These are phyloP conservation scores for Mimachlamys varia DNA, from an alignment of 2,888 invertebrate genomes.

Conservation along the genomic window DNA sequence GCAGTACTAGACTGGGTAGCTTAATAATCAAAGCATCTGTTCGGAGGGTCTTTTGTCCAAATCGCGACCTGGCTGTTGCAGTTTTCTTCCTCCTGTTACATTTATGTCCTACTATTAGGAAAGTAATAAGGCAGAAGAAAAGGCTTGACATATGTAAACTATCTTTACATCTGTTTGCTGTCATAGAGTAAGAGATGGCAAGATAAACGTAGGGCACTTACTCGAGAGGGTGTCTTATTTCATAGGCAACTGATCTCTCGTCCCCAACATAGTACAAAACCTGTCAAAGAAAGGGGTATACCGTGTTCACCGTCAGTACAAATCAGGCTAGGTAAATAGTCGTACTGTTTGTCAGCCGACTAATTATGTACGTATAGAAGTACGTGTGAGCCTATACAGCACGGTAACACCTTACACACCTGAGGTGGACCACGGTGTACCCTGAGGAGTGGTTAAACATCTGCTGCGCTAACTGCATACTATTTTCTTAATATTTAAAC, in stretches of 20 bases:
- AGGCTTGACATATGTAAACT: not conserved
- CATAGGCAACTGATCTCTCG: not conserved
- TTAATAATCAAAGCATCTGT: too few species aligned
- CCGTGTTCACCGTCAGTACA: not conserved
- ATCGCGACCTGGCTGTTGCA: too few species aligned
- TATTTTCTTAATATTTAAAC: not conserved
- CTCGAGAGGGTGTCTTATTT: not conserved
- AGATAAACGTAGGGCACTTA: not conserved
- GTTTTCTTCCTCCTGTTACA: too few species aligned
- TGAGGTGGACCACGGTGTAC: not conserved
- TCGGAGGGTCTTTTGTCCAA: too few species aligned
- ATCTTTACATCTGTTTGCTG: not conserved
- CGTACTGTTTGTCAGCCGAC: not conserved
- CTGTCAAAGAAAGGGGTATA: not conserved
- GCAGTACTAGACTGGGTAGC: too few species aligned
- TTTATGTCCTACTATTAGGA: not conserved
- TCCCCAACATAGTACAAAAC: not conserved
- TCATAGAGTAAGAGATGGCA: not conserved
- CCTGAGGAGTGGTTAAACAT: not conserved
- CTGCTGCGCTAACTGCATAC: not conserved
- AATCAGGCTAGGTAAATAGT: not conserved
- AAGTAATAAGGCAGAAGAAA: not conserved
- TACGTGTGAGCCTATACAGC: not conserved
- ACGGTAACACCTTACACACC: not conserved
- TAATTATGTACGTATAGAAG: slow-evolving; percentile 8